phyloP scores from a whole-genome alignment of 2,113 vertebrate species.

The Oenanthe melanoleuca region DNA sequence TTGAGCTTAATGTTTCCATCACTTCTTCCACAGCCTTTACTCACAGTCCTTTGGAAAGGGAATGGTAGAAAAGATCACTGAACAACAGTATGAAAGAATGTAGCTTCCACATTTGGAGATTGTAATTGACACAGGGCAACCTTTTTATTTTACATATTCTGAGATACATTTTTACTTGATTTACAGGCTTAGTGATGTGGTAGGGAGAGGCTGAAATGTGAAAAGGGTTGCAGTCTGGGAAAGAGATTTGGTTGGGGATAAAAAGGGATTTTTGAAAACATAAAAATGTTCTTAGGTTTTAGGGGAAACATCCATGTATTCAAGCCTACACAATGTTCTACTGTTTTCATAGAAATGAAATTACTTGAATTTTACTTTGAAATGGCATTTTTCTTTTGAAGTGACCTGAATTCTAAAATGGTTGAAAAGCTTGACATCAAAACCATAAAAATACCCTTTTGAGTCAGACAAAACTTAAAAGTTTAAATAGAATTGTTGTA shows the following conservation, averaged over 20 bases:
- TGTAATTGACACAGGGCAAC: neutral
- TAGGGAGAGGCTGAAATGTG: neutral
- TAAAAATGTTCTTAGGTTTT: neutral
- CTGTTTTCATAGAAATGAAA: neutral
- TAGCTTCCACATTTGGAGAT: neutral
- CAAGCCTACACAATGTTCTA: neutral
- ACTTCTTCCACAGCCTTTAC: neutral
- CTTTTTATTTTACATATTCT: constrained; percentile 35
- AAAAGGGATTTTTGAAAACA: neutral
- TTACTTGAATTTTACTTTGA: neutral
- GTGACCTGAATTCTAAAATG: neutral
- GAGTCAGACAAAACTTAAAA: neutral
- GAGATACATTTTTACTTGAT: neutral
- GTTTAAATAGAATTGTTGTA: neutral
- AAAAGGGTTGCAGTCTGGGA: neutral
- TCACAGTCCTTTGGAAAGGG: neutral
- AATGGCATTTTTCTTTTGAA: neutral
- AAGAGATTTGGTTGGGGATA: neutral
- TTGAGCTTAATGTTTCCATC: neutral
- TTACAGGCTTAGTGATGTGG: neutral
- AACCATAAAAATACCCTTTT: neutral
- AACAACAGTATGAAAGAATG: neutral
- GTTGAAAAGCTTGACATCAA: neutral
- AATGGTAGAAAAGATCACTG: neutral
- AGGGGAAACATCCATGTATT: neutral